phyloP scores from a whole-genome alignment of 2,797 vertebrate genomes.

The Otus scops region DNA sequence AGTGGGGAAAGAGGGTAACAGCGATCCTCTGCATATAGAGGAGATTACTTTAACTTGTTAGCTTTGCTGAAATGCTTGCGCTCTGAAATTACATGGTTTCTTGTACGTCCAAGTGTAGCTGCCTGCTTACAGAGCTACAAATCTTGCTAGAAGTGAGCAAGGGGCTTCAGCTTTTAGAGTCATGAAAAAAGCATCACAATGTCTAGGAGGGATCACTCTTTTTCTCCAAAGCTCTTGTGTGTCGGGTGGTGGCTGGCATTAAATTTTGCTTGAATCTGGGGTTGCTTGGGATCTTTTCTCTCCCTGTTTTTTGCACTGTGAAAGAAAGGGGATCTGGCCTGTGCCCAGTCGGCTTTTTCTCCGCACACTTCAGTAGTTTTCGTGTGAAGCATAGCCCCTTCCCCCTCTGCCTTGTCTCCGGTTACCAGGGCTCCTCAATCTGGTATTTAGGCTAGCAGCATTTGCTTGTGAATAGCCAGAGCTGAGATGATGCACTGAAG shows the following conservation, averaged over 20 bases:
- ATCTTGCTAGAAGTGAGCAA: background rate
- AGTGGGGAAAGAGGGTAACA: background rate
- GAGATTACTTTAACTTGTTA: background rate
- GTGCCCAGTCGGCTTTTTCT: slow-evolving; percentile 50
- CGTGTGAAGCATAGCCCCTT: background rate
- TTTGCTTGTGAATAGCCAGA: slow-evolving; percentile 76
- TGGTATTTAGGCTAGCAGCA: slow-evolving; percentile 72
- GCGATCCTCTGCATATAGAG: rapidly evolving
- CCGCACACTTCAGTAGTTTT: slow-evolving; percentile 59
- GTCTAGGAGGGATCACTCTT: background rate
- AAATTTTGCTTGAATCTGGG: background rate
- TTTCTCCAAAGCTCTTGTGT: background rate
- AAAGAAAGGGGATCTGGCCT: slow-evolving; percentile 10
- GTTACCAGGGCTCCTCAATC: slow-evolving; percentile 74
- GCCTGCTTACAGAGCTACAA: rapidly evolving
- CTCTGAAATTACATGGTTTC: background rate
- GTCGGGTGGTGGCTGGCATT: rapidly evolving
- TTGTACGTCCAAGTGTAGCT: background rate
- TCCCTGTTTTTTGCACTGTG: background rate
- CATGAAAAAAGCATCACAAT: background rate
- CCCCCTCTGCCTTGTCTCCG: background rate
- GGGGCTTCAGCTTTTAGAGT: background rate
- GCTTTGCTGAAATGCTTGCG: background rate
- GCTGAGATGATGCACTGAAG: slow-evolving; percentile 28
- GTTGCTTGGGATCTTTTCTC: background rate